These are phyloP conservation scores for Dasysyrphus albostriatus DNA, from an alignment of 2,888 invertebrate genomes.

Conservation along the genomic window DNA sequence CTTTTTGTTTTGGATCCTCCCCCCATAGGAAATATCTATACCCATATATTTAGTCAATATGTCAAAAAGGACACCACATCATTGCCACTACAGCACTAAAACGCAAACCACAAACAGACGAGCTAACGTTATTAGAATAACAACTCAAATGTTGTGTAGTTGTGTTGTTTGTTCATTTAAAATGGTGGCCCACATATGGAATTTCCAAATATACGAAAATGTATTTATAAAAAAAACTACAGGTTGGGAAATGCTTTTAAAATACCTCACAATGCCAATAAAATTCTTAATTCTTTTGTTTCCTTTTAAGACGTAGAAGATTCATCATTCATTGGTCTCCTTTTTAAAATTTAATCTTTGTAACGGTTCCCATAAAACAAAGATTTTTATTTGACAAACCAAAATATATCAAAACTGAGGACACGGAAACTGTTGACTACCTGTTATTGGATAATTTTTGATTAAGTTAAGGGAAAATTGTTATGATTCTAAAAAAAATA, in stretches of 20 bases:
- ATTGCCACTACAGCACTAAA: background rate
- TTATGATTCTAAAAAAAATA: background rate
- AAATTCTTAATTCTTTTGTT: background rate
- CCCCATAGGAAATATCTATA: background rate
- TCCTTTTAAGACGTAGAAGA: background rate
- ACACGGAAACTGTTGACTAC: slow-evolving; percentile 21
- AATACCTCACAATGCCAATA: background rate
- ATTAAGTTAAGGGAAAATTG: background rate
- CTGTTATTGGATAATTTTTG: slow-evolving; percentile 17
- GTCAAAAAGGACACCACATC: background rate
- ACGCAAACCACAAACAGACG: background rate
- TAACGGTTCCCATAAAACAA: background rate
- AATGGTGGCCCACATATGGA: background rate
- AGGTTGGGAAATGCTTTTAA: background rate
- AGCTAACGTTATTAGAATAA: background rate
- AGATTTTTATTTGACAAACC: background rate
- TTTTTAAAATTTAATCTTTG: slow-evolving; percentile 3
- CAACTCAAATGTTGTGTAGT: background rate
- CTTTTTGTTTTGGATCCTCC: background rate
- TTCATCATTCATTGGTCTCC: background rate
- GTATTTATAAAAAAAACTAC: background rate
- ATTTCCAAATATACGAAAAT: background rate
- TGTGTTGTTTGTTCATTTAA: background rate
- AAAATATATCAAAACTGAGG: background rate
- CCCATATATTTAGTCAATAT: background rate